phyloP scores from a whole-genome alignment of 2,888 invertebrate genomes.

The Spisula subtruncata region DNA sequence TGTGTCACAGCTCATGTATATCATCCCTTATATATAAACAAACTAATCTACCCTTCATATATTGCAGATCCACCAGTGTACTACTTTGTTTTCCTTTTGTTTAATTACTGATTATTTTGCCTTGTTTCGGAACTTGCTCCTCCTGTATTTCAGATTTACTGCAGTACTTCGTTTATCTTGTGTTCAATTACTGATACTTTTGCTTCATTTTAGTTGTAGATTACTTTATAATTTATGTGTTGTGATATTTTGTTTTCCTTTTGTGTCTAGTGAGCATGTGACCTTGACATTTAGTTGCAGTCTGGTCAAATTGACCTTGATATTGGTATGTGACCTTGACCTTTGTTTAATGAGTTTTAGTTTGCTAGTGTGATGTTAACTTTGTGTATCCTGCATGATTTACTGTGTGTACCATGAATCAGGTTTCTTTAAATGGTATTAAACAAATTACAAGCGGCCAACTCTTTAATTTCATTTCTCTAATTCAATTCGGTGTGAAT shows the following conservation, averaged over 20 bases:
- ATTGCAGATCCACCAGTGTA: not conserved
- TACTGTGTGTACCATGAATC: constrained; percentile 30
- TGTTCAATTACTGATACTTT: not conserved
- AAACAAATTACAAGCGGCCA: not conserved
- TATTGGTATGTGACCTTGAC: constrained; percentile 40
- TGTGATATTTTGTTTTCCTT: constrained; percentile 6
- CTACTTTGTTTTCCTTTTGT: not conserved
- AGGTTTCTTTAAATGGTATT: not conserved
- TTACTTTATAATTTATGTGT: not conserved
- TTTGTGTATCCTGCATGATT: constrained; percentile 13
- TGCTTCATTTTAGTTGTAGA: not conserved
- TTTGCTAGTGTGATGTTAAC: constrained; percentile 44
- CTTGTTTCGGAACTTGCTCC: not conserved
- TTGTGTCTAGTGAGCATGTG: constrained; percentile 30
- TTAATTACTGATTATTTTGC: not conserved
- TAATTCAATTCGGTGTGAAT: not conserved
- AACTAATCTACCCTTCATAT: not conserved
- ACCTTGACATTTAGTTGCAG: constrained; percentile 17
- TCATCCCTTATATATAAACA: not conserved
- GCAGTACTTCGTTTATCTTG: not conserved
- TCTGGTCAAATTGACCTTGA: not conserved
- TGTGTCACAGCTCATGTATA: not conserved
- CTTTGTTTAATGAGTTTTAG: constrained; percentile 30
- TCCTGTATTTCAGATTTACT: too few species aligned
- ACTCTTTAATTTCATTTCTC: not conserved